These are phyloP conservation scores for Falco biarmicus DNA, from an alignment of 2,797 vertebrate genomes.

Conservation along the genomic window DNA sequence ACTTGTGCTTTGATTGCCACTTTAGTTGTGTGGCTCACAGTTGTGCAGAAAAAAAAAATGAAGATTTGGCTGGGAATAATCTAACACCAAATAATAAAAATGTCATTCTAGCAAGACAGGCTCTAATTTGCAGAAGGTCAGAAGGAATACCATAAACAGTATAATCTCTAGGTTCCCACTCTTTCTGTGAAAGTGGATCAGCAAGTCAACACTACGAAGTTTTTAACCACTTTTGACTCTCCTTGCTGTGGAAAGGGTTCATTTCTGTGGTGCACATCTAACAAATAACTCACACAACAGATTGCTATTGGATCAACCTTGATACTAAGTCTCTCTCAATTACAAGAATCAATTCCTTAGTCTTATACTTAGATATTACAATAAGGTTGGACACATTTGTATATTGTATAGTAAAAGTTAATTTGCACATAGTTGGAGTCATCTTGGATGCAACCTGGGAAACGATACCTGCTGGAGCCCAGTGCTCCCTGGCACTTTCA, in stretches of 20 bases:
- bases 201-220: background rate
- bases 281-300: background rate
- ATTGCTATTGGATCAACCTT: background rate
- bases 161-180: background rate
- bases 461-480: background rate
- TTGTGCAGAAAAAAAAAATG: background rate
- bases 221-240: background rate
- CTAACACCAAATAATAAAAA: background rate
- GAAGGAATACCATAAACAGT: background rate
- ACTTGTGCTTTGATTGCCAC: background rate
- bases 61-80: background rate
- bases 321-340: background rate
- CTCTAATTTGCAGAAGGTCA: background rate
- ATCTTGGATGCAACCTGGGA: background rate
- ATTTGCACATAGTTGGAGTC: background rate
- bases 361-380: background rate
- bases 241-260: background rate
- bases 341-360: background rate
- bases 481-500: background rate
- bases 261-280: background rate
- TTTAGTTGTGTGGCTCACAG: background rate
- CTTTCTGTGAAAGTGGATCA: background rate
- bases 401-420: background rate
- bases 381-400: background rate
- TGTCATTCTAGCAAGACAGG: background rate